phyloP scores from a whole-genome alignment of 1,140 invertebrate species.

The Eciton burchellii region DNA sequence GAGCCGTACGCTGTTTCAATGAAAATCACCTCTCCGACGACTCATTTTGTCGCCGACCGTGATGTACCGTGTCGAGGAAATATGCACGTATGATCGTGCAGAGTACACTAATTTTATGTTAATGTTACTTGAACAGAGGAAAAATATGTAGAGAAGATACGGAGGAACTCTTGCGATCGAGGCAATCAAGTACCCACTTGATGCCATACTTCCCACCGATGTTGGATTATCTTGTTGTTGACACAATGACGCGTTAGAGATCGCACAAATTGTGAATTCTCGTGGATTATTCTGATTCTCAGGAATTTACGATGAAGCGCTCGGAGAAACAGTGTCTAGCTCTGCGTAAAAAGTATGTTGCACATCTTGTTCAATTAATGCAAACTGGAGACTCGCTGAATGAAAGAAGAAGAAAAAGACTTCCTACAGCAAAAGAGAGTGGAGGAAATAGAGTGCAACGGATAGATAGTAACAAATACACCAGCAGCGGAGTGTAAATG shows the following conservation, averaged over 20 bases:
- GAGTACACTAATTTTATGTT: too few species aligned
- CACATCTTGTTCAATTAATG: neutral
- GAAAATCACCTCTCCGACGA: conserved; percentile 7
- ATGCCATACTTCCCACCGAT: too few species aligned
- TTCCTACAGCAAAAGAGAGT: conserved; percentile 1
- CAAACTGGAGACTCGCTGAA: neutral
- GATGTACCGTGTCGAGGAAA: neutral
- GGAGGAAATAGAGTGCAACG: conserved; percentile 42
- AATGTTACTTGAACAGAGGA: too few species aligned
- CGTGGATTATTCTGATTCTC: too few species aligned
- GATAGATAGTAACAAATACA: conserved; percentile 19
- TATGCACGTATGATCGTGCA: too few species aligned
- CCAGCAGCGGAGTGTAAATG: neutral
- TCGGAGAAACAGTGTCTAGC: neutral
- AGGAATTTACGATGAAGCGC: neutral
- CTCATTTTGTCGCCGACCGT: neutral
- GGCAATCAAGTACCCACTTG: too few species aligned
- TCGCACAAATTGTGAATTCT: too few species aligned
- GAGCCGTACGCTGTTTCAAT: conserved; percentile 2
- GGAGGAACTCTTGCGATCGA: too few species aligned
- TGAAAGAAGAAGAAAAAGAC: conserved; percentile 34
- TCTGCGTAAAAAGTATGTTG: conserved; percentile 25
- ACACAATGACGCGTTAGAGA: too few species aligned
- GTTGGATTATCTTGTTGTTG: too few species aligned
- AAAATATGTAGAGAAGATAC: too few species aligned